phyloP scores from a whole-genome alignment of 2,888 invertebrate species.

The Therioaphis trifolii region DNA sequence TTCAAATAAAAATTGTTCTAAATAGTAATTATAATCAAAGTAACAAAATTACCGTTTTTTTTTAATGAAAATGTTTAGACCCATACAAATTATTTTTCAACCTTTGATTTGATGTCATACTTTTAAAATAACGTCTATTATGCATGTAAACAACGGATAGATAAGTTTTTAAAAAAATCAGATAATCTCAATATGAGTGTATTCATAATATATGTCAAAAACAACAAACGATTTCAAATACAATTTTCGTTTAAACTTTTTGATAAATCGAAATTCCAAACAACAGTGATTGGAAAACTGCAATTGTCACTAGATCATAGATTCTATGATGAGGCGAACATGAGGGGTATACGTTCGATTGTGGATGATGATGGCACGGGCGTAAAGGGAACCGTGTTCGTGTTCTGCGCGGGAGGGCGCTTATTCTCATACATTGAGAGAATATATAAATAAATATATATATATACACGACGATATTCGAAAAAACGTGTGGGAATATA shows the following conservation, averaged over 20 bases:
- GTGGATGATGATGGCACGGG: neutral
- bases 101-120: too few relatives aligned
- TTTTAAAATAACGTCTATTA: too few relatives aligned
- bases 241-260: constrained; percentile 6
- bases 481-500: neutral
- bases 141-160: too few relatives aligned
- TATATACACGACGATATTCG: neutral
- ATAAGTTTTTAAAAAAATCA: too few relatives aligned
- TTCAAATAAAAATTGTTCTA: too few relatives aligned
- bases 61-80: too few relatives aligned
- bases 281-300: constrained; percentile 21
- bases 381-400: constrained; percentile 20
- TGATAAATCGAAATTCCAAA: constrained; percentile 11
- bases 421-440: constrained; percentile 5
- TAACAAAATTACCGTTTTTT: too few relatives aligned
- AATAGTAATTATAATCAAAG: too few relatives aligned
- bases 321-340: neutral
- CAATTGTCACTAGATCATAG: constrained; percentile 43
- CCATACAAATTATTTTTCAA: too few relatives aligned
- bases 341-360: constrained; percentile 20
- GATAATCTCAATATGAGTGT: too few relatives aligned
- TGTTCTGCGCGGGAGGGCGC: neutral
- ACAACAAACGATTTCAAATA: constrained; percentile 6
- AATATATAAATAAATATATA: neutral
- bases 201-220: neutral